These are phyloP conservation scores for Tortrix viridana DNA, from an alignment of 2,888 invertebrate genomes.

Conservation along the genomic window DNA sequence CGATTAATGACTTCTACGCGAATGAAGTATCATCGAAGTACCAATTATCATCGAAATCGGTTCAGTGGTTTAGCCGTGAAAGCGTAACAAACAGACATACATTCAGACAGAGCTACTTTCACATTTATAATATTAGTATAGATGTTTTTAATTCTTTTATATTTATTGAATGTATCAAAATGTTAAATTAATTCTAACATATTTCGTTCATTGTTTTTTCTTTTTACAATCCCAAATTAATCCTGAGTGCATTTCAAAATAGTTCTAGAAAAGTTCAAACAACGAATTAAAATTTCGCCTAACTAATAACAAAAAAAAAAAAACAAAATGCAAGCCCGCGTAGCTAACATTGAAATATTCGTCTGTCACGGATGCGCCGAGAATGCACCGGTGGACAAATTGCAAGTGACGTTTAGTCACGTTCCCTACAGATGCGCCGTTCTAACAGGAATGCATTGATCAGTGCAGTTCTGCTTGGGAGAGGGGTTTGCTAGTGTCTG, in stretches of 20 bases:
- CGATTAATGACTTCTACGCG: too few species aligned
- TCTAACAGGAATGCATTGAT: slow-evolving; percentile 43
- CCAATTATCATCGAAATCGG: too few species aligned
- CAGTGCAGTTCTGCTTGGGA: slow-evolving; percentile 43
- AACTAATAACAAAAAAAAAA: slow-evolving; percentile 12
- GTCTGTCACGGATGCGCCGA: slow-evolving; percentile 61
- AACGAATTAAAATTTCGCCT: not conserved
- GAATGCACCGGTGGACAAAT: slow-evolving; percentile 56
- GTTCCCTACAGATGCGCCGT: slow-evolving; percentile 50
- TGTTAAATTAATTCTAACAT: too few species aligned
- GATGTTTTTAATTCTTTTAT: too few species aligned
- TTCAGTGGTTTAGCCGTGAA: too few species aligned
- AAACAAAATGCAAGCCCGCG: slow-evolving; percentile 50
- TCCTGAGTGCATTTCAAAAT: not conserved
- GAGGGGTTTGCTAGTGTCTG: slow-evolving; percentile 7
- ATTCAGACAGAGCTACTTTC: too few species aligned
- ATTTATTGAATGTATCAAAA: too few species aligned
- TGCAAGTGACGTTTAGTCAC: slow-evolving; percentile 62
- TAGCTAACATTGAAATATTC: slow-evolving; percentile 79
- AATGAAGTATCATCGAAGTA: too few species aligned
- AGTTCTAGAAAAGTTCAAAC: too few species aligned
- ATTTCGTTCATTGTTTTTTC: too few species aligned
- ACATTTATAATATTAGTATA: too few species aligned
- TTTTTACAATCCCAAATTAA: not conserved
- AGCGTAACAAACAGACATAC: too few species aligned